Evolutionary conservation across 2,888 invertebrate genomes (phyloP), one percentile per base, ranked within the genome.

Genomic region (Nephrotoma appendiculata): DNA sequence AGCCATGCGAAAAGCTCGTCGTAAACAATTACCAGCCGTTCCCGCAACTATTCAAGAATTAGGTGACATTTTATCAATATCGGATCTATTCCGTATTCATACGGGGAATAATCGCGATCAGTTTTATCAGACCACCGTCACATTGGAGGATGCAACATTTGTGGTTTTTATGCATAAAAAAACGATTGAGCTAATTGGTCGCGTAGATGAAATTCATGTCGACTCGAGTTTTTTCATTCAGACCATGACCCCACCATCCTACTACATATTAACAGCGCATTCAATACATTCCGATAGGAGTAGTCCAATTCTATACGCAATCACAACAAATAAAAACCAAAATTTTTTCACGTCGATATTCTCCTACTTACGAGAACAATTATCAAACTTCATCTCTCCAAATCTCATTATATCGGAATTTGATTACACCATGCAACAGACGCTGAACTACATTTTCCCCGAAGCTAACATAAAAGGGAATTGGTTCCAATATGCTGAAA

Each of bases 1-100:
- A 43, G 89, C 89, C 71, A 89, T 89, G 89, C 87, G 89, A 4
- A 89, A 89, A 87, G 89, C 89, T 0, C 87, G 89, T 7, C 88
- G 89, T 5, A 89, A 89, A 84, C 88, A 89, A 87, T 86, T 89
- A 0, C 89, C 89, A 6, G 87, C 88, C 42, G 87, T 88, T 0
- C 88, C 89, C 12, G 88, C 89, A 5, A 88, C 87, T 48, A 87
- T 89, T 0, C 87, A 88, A 6, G 89, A 89, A 44, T 88, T 89
- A 11, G 88, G 88, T 6, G 87, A 88, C 57, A 88, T 89, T 12
- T 87, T 89, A 71, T 88, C 88, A n/a, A 88, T 88, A 11, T 88
- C 88, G 0, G 88, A 89, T 48, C 87, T 89, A 86, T 89, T 89
- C 43, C 89, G 88, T 2, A 88, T 89, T 0, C 88, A 89, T 41